phyloP scores from a whole-genome alignment of 2,888 invertebrate genomes.

The Pachydiplax longipennis region DNA sequence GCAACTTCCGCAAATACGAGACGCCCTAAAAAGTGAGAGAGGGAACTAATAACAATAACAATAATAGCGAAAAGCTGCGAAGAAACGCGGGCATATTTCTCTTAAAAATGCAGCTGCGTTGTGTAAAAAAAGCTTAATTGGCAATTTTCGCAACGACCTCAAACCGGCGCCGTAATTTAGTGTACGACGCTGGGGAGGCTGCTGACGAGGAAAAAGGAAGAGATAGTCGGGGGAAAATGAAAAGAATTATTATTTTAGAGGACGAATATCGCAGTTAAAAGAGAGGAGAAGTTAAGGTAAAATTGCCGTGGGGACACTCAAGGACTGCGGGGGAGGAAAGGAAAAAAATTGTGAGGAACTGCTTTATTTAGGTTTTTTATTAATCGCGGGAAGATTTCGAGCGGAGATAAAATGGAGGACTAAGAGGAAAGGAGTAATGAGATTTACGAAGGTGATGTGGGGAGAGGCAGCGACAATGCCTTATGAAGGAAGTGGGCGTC shows the following conservation, averaged over 20 bases:
- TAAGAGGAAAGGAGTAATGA: background rate
- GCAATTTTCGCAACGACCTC: constrained; percentile 26
- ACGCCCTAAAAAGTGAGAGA: background rate
- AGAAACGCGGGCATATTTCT: constrained; percentile 4
- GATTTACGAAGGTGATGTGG: background rate
- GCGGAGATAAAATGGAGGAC: background rate
- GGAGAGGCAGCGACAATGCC: background rate
- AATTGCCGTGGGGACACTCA: constrained; percentile 3
- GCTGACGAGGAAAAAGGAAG: background rate
- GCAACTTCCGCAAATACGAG: background rate
- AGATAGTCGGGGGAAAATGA: background rate
- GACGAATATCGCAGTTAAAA: constrained; percentile 21
- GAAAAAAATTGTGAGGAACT: background rate
- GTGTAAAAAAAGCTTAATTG: constrained; percentile 21
- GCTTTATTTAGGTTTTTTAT: background rate
- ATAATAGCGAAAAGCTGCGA: background rate
- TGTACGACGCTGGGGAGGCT: background rate
- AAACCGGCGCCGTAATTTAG: constrained; percentile 30
- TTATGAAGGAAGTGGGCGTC: too few species aligned
- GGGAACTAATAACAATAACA: background rate
- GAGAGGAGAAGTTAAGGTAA: constrained; percentile 29
- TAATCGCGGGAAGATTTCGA: background rate
- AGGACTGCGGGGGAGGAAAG: background rate
- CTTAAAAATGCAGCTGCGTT: background rate
- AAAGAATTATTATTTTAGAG: background rate